Percentiles rank a stretch among this genome's conserved stretches.
Conservation (phyloP, 2,888 invertebrate genomes). For the Chymomyza caudatula region DNA sequence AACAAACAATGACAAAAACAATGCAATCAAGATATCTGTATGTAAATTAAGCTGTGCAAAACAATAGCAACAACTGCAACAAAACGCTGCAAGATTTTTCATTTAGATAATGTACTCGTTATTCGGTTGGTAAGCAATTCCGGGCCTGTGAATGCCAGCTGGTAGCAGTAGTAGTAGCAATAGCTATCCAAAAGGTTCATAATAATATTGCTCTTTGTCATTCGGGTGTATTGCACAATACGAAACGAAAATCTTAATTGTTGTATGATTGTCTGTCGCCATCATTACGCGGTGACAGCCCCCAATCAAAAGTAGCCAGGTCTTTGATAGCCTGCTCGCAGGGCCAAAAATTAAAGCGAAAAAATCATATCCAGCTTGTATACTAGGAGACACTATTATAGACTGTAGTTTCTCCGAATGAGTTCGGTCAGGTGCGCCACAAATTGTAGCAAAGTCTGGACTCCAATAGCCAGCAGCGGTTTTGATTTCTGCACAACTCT, state of each 20-base stretch:
- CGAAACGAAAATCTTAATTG: neutral
- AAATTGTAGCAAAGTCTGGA: too few relatives aligned
- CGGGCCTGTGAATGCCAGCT: neutral
- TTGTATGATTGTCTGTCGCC: neutral
- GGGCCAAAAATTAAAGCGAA: neutral
- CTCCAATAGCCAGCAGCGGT: too few relatives aligned
- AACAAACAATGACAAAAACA: too few relatives aligned
- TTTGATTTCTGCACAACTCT: too few relatives aligned
- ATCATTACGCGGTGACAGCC: neutral
- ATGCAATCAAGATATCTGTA: slow-evolving; percentile 41
- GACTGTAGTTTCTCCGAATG: neutral
- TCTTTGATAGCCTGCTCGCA: neutral
- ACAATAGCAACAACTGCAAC: slow-evolving; percentile 3
- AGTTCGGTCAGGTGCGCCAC: neutral
- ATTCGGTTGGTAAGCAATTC: neutral
- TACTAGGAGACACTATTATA: too few relatives aligned
- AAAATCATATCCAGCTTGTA: neutral
- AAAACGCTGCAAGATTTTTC: neutral
- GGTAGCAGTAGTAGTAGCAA: neutral
- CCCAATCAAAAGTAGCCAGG: neutral
- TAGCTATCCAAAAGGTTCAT: neutral
- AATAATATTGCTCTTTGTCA: neutral
- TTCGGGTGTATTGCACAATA: neutral
- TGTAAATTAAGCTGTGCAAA: slow-evolving; percentile 53
- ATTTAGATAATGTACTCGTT: neutral